Conservation (phyloP, 2,113 vertebrate species). For the Diglossa brunneiventris region DNA sequence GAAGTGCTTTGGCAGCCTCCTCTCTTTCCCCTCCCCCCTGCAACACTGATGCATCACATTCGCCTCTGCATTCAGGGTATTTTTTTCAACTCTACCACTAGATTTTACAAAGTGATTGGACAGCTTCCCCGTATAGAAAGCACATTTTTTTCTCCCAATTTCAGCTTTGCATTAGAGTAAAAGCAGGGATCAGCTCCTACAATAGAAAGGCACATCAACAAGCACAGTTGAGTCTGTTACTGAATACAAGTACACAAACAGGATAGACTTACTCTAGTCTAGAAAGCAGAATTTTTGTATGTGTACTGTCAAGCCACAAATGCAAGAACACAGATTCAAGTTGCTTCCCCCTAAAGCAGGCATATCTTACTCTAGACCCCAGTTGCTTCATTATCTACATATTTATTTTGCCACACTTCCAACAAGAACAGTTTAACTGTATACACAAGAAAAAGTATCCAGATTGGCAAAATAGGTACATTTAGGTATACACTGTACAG, state of each 20-base stretch:
- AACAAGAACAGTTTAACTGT: neutral
- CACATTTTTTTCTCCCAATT: neutral
- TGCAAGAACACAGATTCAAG: neutral
- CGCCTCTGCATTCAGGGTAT: neutral
- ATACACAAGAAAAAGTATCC: neutral
- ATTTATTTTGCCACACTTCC: neutral
- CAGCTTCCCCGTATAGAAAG: neutral
- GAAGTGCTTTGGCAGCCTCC: constrained; percentile 35
- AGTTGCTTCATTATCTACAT: neutral
- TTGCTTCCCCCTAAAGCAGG: neutral
- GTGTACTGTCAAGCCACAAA: neutral
- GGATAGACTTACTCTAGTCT: neutral
- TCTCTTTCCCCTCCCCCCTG: neutral
- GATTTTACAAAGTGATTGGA: neutral
- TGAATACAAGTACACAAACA: neutral
- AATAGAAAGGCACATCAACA: neutral
- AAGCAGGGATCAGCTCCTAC: neutral
- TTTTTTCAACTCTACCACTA: neutral
- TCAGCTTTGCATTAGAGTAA: neutral
- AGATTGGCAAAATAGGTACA: rapidly evolving
- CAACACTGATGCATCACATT: neutral
- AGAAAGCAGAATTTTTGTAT: neutral
- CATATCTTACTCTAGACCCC: neutral
- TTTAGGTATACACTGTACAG: neutral
- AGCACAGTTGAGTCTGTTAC: neutral